Evolutionary conservation across 64 coral and sea anemone species (phyloP), one percentile per base, ranked within the genome.

Genomic region (Porites lutea): DNA sequence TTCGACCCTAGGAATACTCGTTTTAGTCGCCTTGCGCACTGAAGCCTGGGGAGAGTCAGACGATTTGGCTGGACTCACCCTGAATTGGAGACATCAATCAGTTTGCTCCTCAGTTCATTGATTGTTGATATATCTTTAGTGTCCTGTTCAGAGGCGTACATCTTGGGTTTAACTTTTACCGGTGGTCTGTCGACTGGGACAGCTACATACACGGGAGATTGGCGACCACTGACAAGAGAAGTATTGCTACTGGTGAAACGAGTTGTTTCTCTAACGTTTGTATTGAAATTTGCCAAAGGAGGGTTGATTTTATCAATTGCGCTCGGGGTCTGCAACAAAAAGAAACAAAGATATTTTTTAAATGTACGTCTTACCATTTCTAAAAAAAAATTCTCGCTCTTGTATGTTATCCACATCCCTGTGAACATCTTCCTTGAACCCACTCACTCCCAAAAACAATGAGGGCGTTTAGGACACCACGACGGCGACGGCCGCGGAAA

Each of bases 131-230:
- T 45, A 48, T 75, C 66, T 7, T 14, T 60, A 37, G 69, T 59
- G 49, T 73, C 71, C 8, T 61, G 67, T 68, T 20, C 54, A 62
- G 69, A 37, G 8, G 48, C 52, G 51, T 48, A 51, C 3, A 5
- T 14, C 49, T 53, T 88, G 21, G 65, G 12, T 67, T 67, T 91
- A 10, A 91, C 8, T 2, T 82, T 81, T 16, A 71, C 52, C 6
- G 89, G 64, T 3, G 78, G 78, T 48, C 65, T 50, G 48, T 89
- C 75, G 47, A 79, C 74, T 55, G 88, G 88, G 23, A 89, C 75
- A 2, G 88, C 88, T 15, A 89, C 75, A 19, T 79, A 79, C 9
- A 89, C 88, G 3, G 88, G 88, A 13, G 88, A 89, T 3, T 79
- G 88, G 23, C 75, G 88, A 37, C 88, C 88, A 52, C 16, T 52